phyloP scores from a whole-genome alignment of 1,140 invertebrate species.

The Tribolium madens region DNA sequence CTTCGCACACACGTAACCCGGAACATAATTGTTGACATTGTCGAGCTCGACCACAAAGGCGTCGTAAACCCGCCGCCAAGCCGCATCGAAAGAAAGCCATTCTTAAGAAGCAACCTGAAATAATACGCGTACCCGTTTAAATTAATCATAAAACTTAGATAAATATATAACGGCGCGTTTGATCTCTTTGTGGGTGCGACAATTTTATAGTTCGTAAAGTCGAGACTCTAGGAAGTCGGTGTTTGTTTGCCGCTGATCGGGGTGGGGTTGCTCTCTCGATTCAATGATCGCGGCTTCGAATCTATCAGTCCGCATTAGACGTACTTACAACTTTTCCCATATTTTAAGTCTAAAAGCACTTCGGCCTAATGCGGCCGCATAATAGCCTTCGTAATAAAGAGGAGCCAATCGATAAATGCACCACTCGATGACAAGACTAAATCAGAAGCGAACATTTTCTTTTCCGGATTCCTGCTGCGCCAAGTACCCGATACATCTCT shows the following conservation, averaged over 20 bases:
- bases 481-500: slow-evolving; percentile 55
- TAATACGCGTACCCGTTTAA: slow-evolving; percentile 60
- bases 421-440: slow-evolving; percentile 16
- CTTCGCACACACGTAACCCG: background rate
- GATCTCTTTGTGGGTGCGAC: slow-evolving; percentile 62
- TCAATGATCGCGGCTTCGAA: slow-evolving; percentile 62
- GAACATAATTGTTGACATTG: slow-evolving; percentile 49
- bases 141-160: slow-evolving; percentile 62
- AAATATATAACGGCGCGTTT: slow-evolving; percentile 62
- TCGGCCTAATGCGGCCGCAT: slow-evolving; percentile 56
- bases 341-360: slow-evolving; percentile 61
- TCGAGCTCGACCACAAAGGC: slow-evolving; percentile 31
- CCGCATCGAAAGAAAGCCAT: slow-evolving; percentile 46
- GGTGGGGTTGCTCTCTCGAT: slow-evolving; percentile 52
- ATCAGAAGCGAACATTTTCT: slow-evolving; percentile 1
- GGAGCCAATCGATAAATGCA: slow-evolving; percentile 56
- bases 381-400: slow-evolving; percentile 53
- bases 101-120: slow-evolving; percentile 62
- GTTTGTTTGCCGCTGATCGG: slow-evolving; percentile 42
- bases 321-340: slow-evolving; percentile 63
- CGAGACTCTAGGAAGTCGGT: slow-evolving; percentile 39
- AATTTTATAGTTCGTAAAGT: slow-evolving; percentile 63
- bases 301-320: slow-evolving; percentile 62
- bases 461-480: slow-evolving; percentile 47
- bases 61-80: slow-evolving; percentile 26